Conservation (phyloP, 2,888 invertebrate species). For the Drosophila phalerata region DNA sequence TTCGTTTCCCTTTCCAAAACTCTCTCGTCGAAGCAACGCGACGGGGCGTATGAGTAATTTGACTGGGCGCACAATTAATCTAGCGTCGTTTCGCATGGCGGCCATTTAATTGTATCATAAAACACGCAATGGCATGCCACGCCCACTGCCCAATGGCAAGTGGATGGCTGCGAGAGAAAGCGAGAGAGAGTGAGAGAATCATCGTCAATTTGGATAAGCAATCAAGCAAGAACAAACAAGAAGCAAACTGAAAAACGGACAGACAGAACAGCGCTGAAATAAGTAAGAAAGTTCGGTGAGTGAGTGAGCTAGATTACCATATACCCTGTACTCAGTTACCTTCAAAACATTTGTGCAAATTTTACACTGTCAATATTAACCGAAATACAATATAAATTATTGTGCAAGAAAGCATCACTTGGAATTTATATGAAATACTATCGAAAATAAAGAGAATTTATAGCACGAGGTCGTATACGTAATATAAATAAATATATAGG, state of each 20-base stretch:
- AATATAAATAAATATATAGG: too few relatives aligned
- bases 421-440: background rate
- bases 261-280: background rate
- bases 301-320: background rate
- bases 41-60: conserved; percentile 77
- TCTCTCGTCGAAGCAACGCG: conserved; percentile 18
- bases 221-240: conserved; percentile 26
- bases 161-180: background rate
- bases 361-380: background rate
- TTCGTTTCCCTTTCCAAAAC: conserved; percentile 7
- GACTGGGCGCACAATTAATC: conserved; percentile 70
- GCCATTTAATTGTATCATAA: conserved; percentile 73
- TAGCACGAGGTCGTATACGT: background rate
- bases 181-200: conserved; percentile 3
- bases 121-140: conserved; percentile 50
- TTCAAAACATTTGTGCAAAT: background rate
- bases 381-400: background rate
- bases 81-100: conserved; percentile 33
- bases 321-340: background rate
- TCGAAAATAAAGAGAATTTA: background rate
- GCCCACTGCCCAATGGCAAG: conserved; percentile 21
- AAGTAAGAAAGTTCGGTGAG: background rate
- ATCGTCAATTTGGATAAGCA: conserved; percentile 38
- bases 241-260: conserved; percentile 1
- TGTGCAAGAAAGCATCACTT: background rate